Percentiles rank a stretch among this genome's conserved stretches.
Evolutionary conservation across 35 echinoderm and acorn worm genomes (phyloP).

Genomic region (Eucidaris tribuloides): DNA sequence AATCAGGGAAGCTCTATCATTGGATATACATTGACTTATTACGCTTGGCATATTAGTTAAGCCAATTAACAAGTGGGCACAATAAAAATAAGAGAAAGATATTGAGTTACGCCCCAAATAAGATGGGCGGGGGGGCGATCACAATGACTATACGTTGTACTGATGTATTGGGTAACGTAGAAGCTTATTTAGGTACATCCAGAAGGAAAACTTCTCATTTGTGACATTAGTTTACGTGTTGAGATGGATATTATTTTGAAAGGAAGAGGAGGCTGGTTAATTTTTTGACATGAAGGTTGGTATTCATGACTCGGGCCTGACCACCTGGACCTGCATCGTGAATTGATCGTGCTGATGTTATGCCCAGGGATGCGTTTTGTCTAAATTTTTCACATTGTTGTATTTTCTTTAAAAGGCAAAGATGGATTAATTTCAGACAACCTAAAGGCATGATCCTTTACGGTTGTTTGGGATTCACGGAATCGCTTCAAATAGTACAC

Average conservation of each 20-base stretch:
- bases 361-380: neutral
- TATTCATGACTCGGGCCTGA: neutral
- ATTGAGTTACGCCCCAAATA: neutral
- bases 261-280: neutral
- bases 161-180: neutral
- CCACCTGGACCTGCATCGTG: neutral
- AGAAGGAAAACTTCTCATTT: neutral
- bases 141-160: neutral
- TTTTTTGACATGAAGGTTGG: neutral
- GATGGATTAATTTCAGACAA: neutral
- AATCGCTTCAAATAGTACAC: no score
- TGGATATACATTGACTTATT: constrained; percentile 8
- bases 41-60: neutral
- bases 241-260: neutral
- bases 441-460: neutral
- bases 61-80: neutral
- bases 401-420: neutral
- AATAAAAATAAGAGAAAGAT: neutral
- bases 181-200: neutral
- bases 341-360: no score
- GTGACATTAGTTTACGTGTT: neutral
- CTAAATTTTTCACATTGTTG: neutral
- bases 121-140: neutral
- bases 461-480: no score
- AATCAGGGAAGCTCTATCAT: neutral